Evolutionary conservation across 2,797 vertebrate species (phyloP).

Genomic region (Oryzias dopingdopingensis): DNA sequence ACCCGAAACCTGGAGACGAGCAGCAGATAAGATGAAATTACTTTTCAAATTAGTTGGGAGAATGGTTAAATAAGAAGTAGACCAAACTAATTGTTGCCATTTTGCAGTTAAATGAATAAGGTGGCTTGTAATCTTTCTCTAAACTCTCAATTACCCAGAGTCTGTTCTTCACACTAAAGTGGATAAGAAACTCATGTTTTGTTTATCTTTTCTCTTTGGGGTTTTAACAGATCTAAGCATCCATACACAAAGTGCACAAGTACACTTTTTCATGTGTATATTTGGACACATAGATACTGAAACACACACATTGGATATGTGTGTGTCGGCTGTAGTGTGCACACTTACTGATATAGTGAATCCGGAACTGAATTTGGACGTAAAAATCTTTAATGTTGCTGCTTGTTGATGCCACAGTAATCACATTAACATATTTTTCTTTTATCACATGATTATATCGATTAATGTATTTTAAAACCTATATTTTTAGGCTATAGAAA

Average conservation of each 20-base stretch:
- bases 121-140: slow-evolving; percentile 70
- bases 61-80: slow-evolving; percentile 43
- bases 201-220: slow-evolving; percentile 25
- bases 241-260: slow-evolving; percentile 5
- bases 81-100: slow-evolving; percentile 40
- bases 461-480: slow-evolving; percentile 13
- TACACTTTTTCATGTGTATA: slow-evolving; percentile 17
- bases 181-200: slow-evolving; percentile 35
- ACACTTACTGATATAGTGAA: slow-evolving; percentile 8
- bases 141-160: slow-evolving; percentile 75
- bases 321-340: neutral
- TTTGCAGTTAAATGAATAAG: slow-evolving; percentile 70
- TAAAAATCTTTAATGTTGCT: slow-evolving; percentile 26
- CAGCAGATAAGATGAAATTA: slow-evolving; percentile 50
- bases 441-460: slow-evolving; percentile 34
- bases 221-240: slow-evolving; percentile 31
- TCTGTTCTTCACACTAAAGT: slow-evolving; percentile 47
- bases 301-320: slow-evolving; percentile 6
- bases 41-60: slow-evolving; percentile 44
- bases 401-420: slow-evolving; percentile 26
- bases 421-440: slow-evolving; percentile 19
- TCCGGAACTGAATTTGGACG: slow-evolving; percentile 15
- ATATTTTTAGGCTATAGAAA: slow-evolving; percentile 26
- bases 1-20: slow-evolving; percentile 41
- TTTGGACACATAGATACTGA: neutral